Conservation (phyloP, 2,113 vertebrate genomes). For the Desmodus rotundus region DNA sequence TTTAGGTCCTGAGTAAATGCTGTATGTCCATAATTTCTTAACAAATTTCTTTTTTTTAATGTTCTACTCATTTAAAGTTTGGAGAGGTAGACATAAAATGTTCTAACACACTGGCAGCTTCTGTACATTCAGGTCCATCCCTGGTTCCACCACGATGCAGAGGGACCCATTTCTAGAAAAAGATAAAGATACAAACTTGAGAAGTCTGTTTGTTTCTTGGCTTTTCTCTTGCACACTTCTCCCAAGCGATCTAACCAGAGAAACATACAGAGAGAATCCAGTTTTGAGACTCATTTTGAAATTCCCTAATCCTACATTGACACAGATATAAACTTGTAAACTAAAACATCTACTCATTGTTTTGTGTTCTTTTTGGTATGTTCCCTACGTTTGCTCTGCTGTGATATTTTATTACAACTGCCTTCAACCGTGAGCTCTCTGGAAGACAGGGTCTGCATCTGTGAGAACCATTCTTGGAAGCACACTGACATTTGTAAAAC, state of each 20-base stretch:
- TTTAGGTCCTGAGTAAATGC: background rate
- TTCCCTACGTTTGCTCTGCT: background rate
- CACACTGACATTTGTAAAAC: background rate
- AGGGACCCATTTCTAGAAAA: background rate
- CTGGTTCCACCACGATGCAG: background rate
- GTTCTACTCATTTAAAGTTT: background rate
- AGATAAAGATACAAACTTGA: background rate
- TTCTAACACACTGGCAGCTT: background rate
- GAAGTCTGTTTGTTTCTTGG: background rate
- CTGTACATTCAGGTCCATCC: background rate
- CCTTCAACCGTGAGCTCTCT: background rate
- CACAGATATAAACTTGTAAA: background rate
- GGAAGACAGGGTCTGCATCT: background rate
- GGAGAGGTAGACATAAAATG: background rate
- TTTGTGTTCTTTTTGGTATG: background rate
- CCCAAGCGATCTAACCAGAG: background rate
- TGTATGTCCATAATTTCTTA: background rate
- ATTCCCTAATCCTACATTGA: background rate
- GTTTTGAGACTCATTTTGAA: background rate
- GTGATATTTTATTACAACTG: background rate
- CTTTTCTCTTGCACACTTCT: background rate
- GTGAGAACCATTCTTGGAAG: background rate
- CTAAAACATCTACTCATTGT: background rate
- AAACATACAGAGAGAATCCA: background rate
- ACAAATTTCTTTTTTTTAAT: background rate